Evolutionary conservation across 1,140 invertebrate species (phyloP).

Genomic region (Leptonema lineaticorne): DNA sequence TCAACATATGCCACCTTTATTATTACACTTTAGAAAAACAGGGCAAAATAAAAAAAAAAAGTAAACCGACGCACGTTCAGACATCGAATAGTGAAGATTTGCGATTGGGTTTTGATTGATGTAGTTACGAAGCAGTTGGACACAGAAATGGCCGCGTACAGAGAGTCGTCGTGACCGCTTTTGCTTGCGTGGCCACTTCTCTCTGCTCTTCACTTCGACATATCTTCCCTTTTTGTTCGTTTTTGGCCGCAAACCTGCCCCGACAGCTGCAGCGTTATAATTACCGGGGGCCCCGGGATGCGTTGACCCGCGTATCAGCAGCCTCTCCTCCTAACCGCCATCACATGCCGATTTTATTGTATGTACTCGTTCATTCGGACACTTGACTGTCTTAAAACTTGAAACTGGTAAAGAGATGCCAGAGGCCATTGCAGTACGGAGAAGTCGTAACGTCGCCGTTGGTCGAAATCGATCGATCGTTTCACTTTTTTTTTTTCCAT

Average conservation of each 20-base stretch:
- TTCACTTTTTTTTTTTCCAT: too few species aligned
- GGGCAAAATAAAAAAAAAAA: too few species aligned
- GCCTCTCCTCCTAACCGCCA: not conserved
- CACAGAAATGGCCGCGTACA: not conserved
- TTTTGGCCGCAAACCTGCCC: constrained; percentile 38
- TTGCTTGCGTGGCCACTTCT: not conserved
- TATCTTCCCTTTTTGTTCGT: constrained; percentile 26
- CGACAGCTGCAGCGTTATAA: constrained; percentile 41
- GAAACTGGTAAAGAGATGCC: not conserved
- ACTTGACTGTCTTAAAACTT: not conserved
- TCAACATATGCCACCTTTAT: too few species aligned
- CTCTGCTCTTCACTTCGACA: not conserved
- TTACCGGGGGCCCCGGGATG: constrained; percentile 30
- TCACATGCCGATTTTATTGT: not conserved
- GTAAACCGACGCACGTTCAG: too few species aligned
- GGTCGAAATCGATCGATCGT: too few species aligned
- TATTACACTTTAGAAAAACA: too few species aligned
- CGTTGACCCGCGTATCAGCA: constrained; percentile 23
- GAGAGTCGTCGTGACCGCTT: not conserved
- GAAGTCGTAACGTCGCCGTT: too few species aligned
- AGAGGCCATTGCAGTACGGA: too few species aligned
- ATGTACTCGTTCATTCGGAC: not conserved
- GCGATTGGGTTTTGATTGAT: not conserved
- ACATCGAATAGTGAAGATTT: too few species aligned
- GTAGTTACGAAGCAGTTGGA: not conserved